Evolutionary conservation across 2,888 invertebrate species (phyloP).

Genomic region (Ferdinandea cuprea): DNA sequence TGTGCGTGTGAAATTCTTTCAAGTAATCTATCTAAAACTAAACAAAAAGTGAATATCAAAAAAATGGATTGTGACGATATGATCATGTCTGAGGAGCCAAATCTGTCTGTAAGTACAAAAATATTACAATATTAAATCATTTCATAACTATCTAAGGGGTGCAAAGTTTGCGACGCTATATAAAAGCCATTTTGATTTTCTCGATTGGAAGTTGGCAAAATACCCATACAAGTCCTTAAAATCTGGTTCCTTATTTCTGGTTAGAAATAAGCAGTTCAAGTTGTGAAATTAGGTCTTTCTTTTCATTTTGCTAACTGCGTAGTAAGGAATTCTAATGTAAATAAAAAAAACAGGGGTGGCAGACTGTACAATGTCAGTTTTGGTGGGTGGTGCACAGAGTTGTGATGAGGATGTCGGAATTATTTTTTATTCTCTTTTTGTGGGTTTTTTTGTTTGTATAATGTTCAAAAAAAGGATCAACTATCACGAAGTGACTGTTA

Average conservation of each 20-base stretch:
- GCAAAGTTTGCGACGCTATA: background rate
- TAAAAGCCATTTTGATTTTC: background rate
- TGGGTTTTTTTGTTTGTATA: no score
- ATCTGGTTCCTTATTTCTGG: no score
- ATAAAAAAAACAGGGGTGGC: constrained; percentile 50
- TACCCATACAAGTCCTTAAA: no score
- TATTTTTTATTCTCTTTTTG: background rate
- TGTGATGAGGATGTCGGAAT: constrained; percentile 8
- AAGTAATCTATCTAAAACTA: constrained; percentile 5
- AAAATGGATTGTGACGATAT: constrained; percentile 82
- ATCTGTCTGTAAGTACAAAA: constrained; percentile 78
- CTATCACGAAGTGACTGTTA: no score
- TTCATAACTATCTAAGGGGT: background rate
- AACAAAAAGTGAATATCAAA: constrained; percentile 6
- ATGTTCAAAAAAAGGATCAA: no score
- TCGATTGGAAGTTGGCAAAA: background rate
- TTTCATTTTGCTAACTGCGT: constrained; percentile 52
- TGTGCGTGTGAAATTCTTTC: constrained; percentile 1
- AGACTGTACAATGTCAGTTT: background rate
- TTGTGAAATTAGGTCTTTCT: constrained; percentile 4
- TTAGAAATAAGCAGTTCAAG: background rate
- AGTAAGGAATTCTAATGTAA: constrained; percentile 57
- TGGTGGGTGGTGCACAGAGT: constrained; percentile 9
- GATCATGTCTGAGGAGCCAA: constrained; percentile 81
- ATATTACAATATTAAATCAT: background rate